Evolutionary conservation across 2,797 vertebrate species (phyloP), one percentile per base, ranked within the genome.

Genomic region (Paratrypauchen microcephalus): DNA sequence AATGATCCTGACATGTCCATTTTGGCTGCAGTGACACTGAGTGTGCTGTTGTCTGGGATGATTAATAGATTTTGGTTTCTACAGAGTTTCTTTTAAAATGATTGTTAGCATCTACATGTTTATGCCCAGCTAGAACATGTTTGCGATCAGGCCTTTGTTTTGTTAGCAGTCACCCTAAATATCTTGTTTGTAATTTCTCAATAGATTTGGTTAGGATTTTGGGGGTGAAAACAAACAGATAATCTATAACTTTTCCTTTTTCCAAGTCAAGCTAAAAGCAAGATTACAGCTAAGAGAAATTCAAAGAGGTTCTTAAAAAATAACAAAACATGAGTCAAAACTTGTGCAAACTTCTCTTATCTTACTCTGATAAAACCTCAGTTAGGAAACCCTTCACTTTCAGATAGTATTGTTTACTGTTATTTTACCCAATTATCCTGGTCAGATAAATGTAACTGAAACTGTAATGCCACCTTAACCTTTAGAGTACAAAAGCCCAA

Each of bases 391-490:
- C 6, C 5, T 11, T 39, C 59, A 61, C 32, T 62, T 15, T 45
- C 36, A 62, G n/a, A 62, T 62, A 6, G 5, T 41, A 1, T 6
- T 45, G 21, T 62, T 62, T 62, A 45, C 36, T 15, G 60, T 41
- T 23, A 7, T 62, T 62, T 62, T 23, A 62, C 36, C 12, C 60
- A 45, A 7, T 41, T 41, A 5, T 45, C 21, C n/a, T 23, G 32
- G 2, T 6, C 60, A 62, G 60, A 45, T 45, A 62, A 62, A 62
- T 60, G 28, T 60, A 60, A 60, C 3, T 62, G n/a, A 75, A 72
- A 12, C 28, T 68, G 41, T 7, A n/a, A 65, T 48, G 63, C 63
- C 48, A 24, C 7, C 11, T 60, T 11, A 32, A 52, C 77, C n/a
- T 50, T 47, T 0, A 30, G 39, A 41, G 39, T 13, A 41, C 39